Conservation (phyloP, 2,797 vertebrate species). For the Rhabdophis nuchalis region DNA sequence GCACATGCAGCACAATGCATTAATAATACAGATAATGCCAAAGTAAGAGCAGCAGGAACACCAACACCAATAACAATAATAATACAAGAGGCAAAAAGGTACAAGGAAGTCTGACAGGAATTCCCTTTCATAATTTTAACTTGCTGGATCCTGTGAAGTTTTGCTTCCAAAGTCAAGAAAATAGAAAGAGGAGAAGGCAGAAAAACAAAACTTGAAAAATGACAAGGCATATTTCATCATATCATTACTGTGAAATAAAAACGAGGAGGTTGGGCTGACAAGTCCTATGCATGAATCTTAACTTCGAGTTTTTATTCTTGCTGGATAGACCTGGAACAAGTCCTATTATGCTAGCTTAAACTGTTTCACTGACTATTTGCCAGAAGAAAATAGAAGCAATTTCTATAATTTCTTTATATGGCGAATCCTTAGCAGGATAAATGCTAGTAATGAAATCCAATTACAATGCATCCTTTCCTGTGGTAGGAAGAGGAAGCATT, state of each 20-base stretch:
- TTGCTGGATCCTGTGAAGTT: background rate
- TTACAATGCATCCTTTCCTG: background rate
- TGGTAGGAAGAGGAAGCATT: background rate
- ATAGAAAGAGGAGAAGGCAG: background rate
- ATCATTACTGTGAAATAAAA: background rate
- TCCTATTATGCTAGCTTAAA: background rate
- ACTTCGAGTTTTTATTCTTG: background rate
- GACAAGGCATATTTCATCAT: background rate
- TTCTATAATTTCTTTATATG: background rate
- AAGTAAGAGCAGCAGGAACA: too few relatives aligned
- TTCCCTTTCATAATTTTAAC: background rate
- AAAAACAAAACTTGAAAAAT: background rate
- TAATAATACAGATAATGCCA: background rate
- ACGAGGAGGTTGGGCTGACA: background rate
- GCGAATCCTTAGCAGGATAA: background rate
- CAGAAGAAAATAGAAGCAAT: background rate
- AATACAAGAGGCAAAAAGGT: background rate
- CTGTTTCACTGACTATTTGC: background rate
- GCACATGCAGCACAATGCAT: background rate
- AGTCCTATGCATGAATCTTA: background rate
- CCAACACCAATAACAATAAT: too few relatives aligned
- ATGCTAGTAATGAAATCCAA: background rate
- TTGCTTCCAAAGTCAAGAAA: background rate
- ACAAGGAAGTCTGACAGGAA: background rate
- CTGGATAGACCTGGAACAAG: background rate